These are phyloP conservation scores for Cryptoprocta ferox DNA, from an alignment of 2,797 vertebrate species.

Conservation along the genomic window DNA sequence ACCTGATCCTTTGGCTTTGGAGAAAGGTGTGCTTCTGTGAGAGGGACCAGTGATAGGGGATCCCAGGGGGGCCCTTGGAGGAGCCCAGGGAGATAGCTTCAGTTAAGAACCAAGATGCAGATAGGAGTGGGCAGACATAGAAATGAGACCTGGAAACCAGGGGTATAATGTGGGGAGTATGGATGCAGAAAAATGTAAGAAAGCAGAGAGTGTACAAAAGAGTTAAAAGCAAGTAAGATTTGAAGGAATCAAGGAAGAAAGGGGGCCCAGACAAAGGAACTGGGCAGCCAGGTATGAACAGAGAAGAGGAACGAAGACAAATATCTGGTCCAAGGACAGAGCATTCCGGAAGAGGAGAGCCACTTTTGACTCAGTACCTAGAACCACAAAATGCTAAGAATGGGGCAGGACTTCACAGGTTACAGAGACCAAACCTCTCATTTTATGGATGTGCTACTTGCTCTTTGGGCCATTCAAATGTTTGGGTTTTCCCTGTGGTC, in stretches of 20 bases:
- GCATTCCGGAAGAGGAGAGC: neutral
- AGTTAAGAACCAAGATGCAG: neutral
- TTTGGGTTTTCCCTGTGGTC: neutral
- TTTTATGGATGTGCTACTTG: neutral
- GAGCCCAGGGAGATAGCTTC: neutral
- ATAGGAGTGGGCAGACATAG: neutral
- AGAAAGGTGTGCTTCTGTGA: constrained; percentile 60
- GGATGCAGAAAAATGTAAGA: neutral
- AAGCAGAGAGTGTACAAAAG: neutral
- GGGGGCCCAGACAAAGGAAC: neutral
- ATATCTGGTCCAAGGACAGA: constrained; percentile 13
- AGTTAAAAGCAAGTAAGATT: neutral
- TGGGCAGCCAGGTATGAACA: neutral
- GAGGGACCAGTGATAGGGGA: constrained; percentile 43
- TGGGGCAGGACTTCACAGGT: neutral
- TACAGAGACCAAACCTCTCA: neutral
- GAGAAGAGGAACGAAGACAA: neutral
- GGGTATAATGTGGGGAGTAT: neutral
- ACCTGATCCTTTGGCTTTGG: constrained; percentile 74
- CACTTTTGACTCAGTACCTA: neutral
- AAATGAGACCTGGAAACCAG: neutral
- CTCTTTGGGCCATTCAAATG: neutral
- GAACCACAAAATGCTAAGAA: constrained; percentile 12
- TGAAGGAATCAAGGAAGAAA: constrained; percentile 14
- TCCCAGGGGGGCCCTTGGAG: neutral